Percentiles rank a stretch among this genome's conserved stretches.
These are phyloP conservation scores for Kryphioiulus occultus DNA, from an alignment of 2,888 invertebrate species.

Conservation along the genomic window DNA sequence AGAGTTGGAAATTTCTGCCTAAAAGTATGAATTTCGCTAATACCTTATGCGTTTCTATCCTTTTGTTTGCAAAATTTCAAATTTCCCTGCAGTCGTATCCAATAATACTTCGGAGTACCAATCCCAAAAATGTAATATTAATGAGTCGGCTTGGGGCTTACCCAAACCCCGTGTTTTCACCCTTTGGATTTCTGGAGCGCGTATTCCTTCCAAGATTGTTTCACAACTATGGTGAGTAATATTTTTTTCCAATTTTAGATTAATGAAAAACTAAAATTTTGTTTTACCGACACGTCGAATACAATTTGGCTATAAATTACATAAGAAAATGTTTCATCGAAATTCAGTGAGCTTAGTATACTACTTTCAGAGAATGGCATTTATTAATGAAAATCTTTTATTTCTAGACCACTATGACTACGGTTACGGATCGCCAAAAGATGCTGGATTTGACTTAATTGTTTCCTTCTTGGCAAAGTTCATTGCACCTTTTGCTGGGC, in stretches of 20 bases:
- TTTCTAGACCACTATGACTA: not conserved
- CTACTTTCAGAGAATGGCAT: not conserved
- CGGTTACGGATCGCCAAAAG: not conserved
- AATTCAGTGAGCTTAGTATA: too few relatives aligned
- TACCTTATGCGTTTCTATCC: not conserved
- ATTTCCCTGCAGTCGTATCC: not conserved
- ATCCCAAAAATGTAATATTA: not conserved
- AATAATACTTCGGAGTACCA: not conserved
- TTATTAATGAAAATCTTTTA: not conserved
- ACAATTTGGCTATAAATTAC: too few relatives aligned
- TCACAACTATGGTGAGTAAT: not conserved
- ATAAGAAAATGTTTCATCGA: too few relatives aligned
- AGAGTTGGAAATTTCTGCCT: not conserved
- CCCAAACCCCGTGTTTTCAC: not conserved
- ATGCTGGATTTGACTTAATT: not conserved
- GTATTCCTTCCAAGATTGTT: constrained; percentile 3
- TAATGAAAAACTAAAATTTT: too few relatives aligned
- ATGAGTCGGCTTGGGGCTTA: not conserved
- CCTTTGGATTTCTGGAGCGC: constrained; percentile 1
- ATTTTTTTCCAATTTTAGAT: too few relatives aligned
- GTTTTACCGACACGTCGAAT: too few relatives aligned
- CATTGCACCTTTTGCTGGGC: not conserved
- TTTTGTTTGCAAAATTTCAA: not conserved
- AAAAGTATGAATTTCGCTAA: constrained; percentile 7
- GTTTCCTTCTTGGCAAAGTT: not conserved